Conservation (phyloP, 2,888 invertebrate genomes). For the Parnassius apollo region DNA sequence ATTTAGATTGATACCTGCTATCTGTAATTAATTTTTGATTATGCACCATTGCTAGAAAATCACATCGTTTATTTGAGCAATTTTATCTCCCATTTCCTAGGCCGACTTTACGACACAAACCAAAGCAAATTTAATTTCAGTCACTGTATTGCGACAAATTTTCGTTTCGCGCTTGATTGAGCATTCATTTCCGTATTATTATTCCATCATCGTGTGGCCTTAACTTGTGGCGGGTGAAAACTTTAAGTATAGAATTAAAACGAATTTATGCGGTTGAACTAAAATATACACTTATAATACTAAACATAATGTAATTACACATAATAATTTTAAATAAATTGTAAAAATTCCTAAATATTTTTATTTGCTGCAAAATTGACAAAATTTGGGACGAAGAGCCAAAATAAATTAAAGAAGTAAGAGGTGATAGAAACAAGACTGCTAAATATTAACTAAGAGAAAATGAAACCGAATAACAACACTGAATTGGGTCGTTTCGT, state of each 20-base stretch:
- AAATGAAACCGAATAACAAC: constrained; percentile 5
- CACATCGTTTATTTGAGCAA: no score
- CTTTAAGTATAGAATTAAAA: constrained; percentile 19
- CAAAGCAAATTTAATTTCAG: constrained; percentile 41
- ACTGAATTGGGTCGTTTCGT: neutral
- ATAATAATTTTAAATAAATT: no score
- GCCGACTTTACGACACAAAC: constrained; percentile 22
- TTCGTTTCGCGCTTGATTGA: constrained; percentile 52
- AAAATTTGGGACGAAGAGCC: no score
- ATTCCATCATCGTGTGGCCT: constrained; percentile 44
- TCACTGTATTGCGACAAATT: constrained; percentile 46
- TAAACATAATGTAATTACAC: no score
- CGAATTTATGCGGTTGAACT: constrained; percentile 4
- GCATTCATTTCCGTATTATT: constrained; percentile 56
- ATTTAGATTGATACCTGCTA: no score
- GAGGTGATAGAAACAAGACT: neutral
- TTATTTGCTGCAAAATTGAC: no score
- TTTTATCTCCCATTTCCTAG: neutral
- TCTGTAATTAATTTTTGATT: no score
- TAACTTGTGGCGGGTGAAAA: constrained; percentile 35
- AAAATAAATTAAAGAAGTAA: no score
- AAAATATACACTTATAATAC: no score
- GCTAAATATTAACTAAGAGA: constrained; percentile 12
- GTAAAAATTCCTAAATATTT: no score
- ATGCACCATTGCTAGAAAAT: no score